A percentile compares a stretch with the other conserved stretches of the same genome.
Evolutionary conservation across 2,888 invertebrate species (phyloP).

Genomic region (Busseola fusca): DNA sequence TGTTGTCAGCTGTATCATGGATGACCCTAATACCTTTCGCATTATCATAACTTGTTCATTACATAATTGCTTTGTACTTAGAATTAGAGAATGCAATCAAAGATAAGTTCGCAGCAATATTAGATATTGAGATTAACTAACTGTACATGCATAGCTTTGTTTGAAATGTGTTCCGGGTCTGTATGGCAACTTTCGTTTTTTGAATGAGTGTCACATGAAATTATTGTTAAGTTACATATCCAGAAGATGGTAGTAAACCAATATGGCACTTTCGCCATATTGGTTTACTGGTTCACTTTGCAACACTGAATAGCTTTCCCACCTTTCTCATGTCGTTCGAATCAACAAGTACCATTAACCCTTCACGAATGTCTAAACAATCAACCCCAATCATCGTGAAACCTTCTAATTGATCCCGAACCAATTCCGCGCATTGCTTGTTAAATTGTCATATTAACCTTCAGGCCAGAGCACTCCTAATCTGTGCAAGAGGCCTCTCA

Average conservation of each 20-base stretch:
- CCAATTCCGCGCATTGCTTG: constrained; percentile 58
- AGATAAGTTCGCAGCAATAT: constrained; percentile 45
- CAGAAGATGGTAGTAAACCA: neutral
- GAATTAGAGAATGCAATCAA: constrained; percentile 58
- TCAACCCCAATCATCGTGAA: constrained; percentile 49
- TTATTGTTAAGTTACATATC: neutral
- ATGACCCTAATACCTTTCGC: constrained; percentile 57
- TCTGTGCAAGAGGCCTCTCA: constrained; percentile 53
- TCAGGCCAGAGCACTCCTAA: constrained; percentile 45
- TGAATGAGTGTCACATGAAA: neutral
- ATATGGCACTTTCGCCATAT: neutral
- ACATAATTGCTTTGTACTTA: constrained; percentile 58
- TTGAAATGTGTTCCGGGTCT: constrained; percentile 28
- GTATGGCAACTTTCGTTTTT: constrained; percentile 15
- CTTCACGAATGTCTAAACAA: constrained; percentile 50
- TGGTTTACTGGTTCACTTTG: neutral
- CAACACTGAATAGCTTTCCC: constrained; percentile 11
- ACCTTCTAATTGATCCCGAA: constrained; percentile 58
- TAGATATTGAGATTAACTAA: constrained; percentile 57
- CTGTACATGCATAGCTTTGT: constrained; percentile 44
- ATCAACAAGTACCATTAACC: constrained; percentile 54
- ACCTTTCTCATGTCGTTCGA: constrained; percentile 14
- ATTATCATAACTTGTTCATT: constrained; percentile 63
- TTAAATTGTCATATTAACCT: constrained; percentile 63
- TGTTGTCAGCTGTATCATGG: constrained; percentile 56